Percentiles rank a stretch among this genome's conserved stretches.
Evolutionary conservation across 2,113 vertebrate species (phyloP).

Genomic region (Fulica atra): DNA sequence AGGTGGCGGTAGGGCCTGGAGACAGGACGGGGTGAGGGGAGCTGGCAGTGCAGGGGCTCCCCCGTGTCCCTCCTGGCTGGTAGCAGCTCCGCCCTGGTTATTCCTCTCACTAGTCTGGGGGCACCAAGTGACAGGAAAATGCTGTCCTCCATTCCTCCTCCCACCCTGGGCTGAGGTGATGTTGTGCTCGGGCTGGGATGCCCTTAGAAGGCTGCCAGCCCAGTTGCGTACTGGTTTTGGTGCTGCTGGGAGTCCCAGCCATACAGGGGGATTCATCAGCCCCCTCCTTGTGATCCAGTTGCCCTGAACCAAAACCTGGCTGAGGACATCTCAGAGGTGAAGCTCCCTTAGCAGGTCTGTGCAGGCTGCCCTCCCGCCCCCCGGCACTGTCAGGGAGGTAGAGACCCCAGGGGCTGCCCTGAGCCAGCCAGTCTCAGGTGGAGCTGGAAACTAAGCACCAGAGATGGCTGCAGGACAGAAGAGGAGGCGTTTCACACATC

Average conservation of each 20-base stretch:
- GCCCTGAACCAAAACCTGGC: not conserved
- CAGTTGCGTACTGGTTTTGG: not conserved
- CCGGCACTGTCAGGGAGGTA: not conserved
- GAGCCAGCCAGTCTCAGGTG: not conserved
- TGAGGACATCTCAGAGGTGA: not conserved
- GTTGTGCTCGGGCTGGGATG: not conserved
- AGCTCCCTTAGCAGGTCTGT: not conserved
- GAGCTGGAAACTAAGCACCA: not conserved
- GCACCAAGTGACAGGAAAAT: not conserved
- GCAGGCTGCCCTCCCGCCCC: not conserved
- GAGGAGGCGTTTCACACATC: not conserved
- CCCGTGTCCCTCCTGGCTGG: not conserved
- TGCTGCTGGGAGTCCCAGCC: not conserved
- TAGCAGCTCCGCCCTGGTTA: not conserved
- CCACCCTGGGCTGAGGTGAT: not conserved
- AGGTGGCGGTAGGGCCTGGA: not conserved
- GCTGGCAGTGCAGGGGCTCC: not conserved
- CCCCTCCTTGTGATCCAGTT: not conserved
- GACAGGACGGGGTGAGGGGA: not conserved
- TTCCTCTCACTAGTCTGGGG: not conserved
- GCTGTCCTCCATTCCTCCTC: not conserved
- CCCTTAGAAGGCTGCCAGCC: not conserved
- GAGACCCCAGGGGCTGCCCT: not conserved
- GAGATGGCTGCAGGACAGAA: not conserved
- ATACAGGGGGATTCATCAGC: rapidly evolving